phyloP scores from a whole-genome alignment of 2,113 vertebrate genomes.

The Gnathonemus echidnorhynchus region DNA sequence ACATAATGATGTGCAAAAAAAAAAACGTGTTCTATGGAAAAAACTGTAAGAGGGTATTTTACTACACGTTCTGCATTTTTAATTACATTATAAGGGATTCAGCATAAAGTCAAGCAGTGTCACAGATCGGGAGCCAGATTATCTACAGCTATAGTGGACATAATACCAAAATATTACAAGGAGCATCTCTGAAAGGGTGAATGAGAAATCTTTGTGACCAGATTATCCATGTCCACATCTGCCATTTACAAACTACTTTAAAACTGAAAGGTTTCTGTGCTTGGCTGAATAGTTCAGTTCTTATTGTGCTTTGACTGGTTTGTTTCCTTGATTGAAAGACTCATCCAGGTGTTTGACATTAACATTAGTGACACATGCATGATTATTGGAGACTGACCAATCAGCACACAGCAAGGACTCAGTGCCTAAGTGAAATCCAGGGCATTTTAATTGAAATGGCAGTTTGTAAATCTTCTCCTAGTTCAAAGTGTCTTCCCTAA shows the following conservation, averaged over 20 bases:
- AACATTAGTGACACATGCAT: neutral
- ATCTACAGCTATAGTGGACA: neutral
- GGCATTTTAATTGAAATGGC: neutral
- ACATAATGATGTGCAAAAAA: neutral
- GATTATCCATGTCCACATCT: neutral
- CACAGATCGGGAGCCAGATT: neutral
- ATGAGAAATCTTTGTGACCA: neutral
- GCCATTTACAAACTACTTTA: neutral
- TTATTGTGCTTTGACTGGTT: neutral
- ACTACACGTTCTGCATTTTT: neutral
- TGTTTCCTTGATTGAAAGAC: neutral
- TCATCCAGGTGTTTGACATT: neutral
- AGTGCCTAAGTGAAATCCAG: neutral
- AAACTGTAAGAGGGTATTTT: neutral
- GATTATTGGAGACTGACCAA: neutral
- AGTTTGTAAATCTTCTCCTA: neutral
- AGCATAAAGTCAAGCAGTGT: neutral
- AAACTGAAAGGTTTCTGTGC: neutral
- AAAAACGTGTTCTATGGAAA: neutral
- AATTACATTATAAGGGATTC: neutral
- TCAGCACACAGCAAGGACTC: neutral
- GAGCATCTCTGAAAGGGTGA: neutral
- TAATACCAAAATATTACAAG: neutral
- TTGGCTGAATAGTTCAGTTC: neutral
- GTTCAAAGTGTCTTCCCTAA: neutral